These are phyloP conservation scores for Prionace glauca DNA, from an alignment of 2,797 vertebrate genomes.

Conservation along the genomic window DNA sequence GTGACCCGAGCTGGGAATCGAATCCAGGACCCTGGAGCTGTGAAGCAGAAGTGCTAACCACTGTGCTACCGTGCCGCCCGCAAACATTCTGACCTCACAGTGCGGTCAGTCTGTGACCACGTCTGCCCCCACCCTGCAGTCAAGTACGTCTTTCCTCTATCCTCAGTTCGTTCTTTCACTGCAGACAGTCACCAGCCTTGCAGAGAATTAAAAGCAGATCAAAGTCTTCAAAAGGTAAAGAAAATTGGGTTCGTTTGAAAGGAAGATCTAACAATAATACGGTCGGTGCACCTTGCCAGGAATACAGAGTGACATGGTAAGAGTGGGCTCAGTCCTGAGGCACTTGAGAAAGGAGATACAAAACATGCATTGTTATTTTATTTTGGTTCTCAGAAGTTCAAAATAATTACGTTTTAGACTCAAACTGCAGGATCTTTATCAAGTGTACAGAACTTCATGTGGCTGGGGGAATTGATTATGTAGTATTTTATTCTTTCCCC, in stretches of 20 bases:
- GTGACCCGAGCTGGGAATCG: too few species aligned
- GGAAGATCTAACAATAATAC: background rate
- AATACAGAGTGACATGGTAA: background rate
- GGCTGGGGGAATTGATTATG: too few species aligned
- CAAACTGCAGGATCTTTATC: too few species aligned
- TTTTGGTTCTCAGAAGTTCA: too few species aligned
- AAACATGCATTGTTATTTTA: too few species aligned
- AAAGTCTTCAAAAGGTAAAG: background rate
- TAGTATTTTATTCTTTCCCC: too few species aligned
- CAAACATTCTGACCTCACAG: background rate
- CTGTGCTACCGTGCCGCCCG: too few species aligned
- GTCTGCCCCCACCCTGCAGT: background rate
- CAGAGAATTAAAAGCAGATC: background rate
- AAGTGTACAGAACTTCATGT: too few species aligned
- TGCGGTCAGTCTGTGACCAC: background rate
- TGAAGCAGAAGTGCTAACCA: too few species aligned
- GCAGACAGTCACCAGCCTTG: background rate
- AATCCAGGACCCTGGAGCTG: too few species aligned
- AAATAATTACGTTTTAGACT: too few species aligned
- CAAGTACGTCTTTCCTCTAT: background rate
- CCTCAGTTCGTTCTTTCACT: background rate
- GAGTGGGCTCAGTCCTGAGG: background rate
- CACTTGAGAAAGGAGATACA: too few species aligned
- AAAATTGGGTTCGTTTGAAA: background rate
- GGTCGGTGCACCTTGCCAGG: background rate